Evolutionary conservation across 1,140 invertebrate species (phyloP).

Genomic region (Diachasmimorpha longicaudata): DNA sequence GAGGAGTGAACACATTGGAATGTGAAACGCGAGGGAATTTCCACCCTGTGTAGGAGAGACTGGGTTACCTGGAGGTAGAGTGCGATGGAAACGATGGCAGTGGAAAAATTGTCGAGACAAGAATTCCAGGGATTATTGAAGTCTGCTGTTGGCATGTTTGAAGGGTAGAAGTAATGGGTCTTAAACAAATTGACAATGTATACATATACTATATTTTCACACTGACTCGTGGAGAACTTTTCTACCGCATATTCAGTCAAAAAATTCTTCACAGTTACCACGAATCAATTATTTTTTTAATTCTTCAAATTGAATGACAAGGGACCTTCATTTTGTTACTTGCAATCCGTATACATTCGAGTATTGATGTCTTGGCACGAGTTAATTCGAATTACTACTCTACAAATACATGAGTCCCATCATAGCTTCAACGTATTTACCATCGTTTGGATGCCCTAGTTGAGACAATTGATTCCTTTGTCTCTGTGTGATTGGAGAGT

Average conservation of each 20-base stretch:
- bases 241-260: too few species aligned
- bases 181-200: background rate
- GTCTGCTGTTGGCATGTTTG: slow-evolving; percentile 5
- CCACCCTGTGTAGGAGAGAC: background rate
- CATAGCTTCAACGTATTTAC: background rate
- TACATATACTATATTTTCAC: background rate
- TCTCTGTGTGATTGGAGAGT: background rate
- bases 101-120: slow-evolving; percentile 11
- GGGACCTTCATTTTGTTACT: too few species aligned
- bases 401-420: background rate
- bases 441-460: background rate
- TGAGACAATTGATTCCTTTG: background rate
- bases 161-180: background rate
- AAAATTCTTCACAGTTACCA: too few species aligned
- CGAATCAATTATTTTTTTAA: too few species aligned
- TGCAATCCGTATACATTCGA: too few species aligned
- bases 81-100: slow-evolving; percentile 10
- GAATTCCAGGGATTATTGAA: slow-evolving; percentile 22
- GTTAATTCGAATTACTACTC: background rate
- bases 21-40: slow-evolving; percentile 26
- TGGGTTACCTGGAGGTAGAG: background rate
- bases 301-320: too few species aligned
- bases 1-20: slow-evolving; percentile 19
- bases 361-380: too few species aligned
- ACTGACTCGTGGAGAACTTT: too few species aligned